Evolutionary conservation across 2,797 vertebrate species (phyloP), one percentile per base, ranked within the genome.

Genomic region (Clarias pachynema): DNA sequence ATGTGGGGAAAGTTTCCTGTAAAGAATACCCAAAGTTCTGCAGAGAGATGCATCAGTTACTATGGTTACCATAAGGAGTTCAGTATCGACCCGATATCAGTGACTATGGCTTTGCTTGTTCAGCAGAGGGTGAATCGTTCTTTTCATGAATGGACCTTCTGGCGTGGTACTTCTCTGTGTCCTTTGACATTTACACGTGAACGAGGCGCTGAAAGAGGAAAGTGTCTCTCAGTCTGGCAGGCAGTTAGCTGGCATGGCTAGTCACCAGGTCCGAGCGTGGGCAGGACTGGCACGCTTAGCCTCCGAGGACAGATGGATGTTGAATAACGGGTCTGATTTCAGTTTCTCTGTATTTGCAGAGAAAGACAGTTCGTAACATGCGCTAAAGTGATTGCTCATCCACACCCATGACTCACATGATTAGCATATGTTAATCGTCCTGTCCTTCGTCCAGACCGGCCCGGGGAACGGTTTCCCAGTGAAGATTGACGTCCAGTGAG

Each of bases 111-210:
- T 40, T 16, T 44, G 7, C 37, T 81, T 20, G 9, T 56, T 56
- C 63, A n/a, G 8, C 65, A 82, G 14, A 18, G 22, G 74, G 53
- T 31, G 63, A 62, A 73, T 56, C 44, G n/a, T 12, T 84, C 20
- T 84, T 78, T 84, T 68, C 49, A 84, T 84, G 70, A 84, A 84
- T 84, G 73, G 29, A 66, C 62, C 20, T 57, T 78, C 83, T 77
- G 60, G 40, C 44, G 40, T 31, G 59, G 14, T 60, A 81, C 57
- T 73, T 73, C 34, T 7, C 40, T 12, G 37, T 56, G 73, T 82
- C 72, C 72, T 66, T 84, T 68, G 74, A 84, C 60, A 66, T 84
- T 68, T 78, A 56, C 31, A 53, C 10, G 40, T 59, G 22, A 78
- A 77, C 37, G 56, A 73, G 63, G 56, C n/a, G 40, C 16, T 69